Conservation (phyloP, 2,888 invertebrate species). For the Kryphioiulus occultus region DNA sequence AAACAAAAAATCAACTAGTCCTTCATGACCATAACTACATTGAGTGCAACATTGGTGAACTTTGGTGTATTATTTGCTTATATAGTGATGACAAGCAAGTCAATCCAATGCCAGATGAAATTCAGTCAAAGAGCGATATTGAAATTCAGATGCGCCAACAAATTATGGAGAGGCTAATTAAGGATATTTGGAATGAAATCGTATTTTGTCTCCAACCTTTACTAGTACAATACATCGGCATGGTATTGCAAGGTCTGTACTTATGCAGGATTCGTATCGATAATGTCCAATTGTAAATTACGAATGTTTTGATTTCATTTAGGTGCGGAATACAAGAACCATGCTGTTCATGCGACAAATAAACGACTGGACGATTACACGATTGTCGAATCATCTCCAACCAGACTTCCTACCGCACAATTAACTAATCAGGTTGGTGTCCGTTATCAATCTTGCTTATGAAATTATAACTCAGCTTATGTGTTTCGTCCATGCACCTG, state of each 20-base stretch:
- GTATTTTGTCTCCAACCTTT: neutral
- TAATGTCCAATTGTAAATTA: too few species aligned
- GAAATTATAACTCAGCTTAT: neutral
- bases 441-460: neutral
- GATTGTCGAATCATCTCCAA: neutral
- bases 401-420: neutral
- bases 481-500: neutral
- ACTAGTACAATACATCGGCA: neutral
- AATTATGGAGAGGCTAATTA: neutral
- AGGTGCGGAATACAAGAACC: neutral
- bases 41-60: too few species aligned
- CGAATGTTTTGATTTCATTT: neutral
- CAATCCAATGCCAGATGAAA: neutral
- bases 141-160: constrained; percentile 12
- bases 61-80: neutral
- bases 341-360: neutral
- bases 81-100: neutral
- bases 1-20: neutral
- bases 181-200: neutral
- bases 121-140: neutral
- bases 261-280: neutral
- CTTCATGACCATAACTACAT: too few species aligned
- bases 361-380: neutral
- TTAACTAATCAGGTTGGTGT: neutral
- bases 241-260: neutral